Percentiles rank a stretch among this genome's conserved stretches.
Evolutionary conservation across 2,888 invertebrate genomes (phyloP).

Genomic region (Bembecia ichneumoniformis): DNA sequence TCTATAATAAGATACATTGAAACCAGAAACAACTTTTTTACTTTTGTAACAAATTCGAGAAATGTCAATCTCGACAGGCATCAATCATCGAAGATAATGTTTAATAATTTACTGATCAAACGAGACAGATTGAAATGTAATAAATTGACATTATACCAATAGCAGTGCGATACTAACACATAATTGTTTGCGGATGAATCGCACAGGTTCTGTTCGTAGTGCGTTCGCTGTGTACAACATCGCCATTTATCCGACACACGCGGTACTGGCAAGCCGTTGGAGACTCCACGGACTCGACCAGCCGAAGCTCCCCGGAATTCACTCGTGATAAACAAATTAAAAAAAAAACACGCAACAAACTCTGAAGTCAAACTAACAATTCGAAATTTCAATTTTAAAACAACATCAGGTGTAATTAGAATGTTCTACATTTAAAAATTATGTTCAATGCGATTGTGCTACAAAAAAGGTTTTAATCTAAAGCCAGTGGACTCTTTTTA

Average conservation of each 20-base stretch:
- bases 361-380: too few relatives aligned
- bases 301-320: conserved; percentile 6
- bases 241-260: conserved; percentile 61
- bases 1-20: not conserved
- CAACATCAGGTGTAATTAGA: too few relatives aligned
- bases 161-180: conserved; percentile 21
- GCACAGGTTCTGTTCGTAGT: conserved; percentile 28
- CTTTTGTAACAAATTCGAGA: too few relatives aligned
- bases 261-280: conserved; percentile 47
- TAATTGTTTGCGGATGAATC: not conserved
- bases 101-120: conserved; percentile 10
- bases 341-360: not conserved
- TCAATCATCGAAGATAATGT: conserved; percentile 23
- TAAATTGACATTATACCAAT: conserved; percentile 9
- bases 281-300: conserved; percentile 12
- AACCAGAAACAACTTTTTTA: not conserved
- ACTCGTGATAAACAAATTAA: not conserved
- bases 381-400: too few relatives aligned
- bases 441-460: too few relatives aligned
- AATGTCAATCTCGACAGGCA: conserved; percentile 11
- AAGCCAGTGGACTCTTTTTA: not conserved
- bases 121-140: conserved; percentile 12
- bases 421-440: too few relatives aligned
- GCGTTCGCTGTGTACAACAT: conserved; percentile 15
- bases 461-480: not conserved